Evolutionary conservation across 2,888 invertebrate genomes (phyloP).

Genomic region (Heliconius ismenius): DNA sequence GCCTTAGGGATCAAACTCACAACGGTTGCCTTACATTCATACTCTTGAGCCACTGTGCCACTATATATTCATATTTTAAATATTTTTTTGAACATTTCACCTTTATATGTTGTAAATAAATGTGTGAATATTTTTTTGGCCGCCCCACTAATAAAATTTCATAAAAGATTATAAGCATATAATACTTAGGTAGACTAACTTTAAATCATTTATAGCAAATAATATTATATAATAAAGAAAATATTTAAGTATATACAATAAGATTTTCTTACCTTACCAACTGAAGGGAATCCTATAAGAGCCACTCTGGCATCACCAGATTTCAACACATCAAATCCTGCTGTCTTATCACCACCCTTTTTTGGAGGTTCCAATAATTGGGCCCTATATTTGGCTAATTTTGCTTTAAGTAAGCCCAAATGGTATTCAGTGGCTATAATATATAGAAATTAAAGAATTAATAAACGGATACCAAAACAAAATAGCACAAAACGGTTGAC

Average conservation of each 20-base stretch:
- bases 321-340: constrained; percentile 99
- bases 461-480: no score
- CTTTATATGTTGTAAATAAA: no score
- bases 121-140: no score
- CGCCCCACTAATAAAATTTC: no score
- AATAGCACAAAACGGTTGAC: background rate
- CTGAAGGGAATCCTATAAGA: constrained; percentile 98
- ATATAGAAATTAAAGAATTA: constrained; percentile 39
- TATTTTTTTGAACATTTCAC: no score
- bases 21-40: no score
- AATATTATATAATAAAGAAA: background rate
- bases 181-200: no score
- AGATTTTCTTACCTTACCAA: constrained; percentile 88
- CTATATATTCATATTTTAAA: no score
- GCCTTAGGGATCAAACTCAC: no score
- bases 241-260: background rate
- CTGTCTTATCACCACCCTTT: constrained; percentile 94
- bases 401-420: constrained; percentile 97
- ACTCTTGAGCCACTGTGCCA: no score
- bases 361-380: constrained; percentile 97
- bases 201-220: background rate
- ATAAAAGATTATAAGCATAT: no score
- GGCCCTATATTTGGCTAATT: constrained; percentile 96
- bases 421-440: constrained; percentile 98
- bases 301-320: constrained; percentile 99